Percentiles rank a stretch among this genome's conserved stretches.
These are phyloP conservation scores for Lamellibrachia satsuma DNA, from an alignment of 2,888 invertebrate species.

Conservation along the genomic window DNA sequence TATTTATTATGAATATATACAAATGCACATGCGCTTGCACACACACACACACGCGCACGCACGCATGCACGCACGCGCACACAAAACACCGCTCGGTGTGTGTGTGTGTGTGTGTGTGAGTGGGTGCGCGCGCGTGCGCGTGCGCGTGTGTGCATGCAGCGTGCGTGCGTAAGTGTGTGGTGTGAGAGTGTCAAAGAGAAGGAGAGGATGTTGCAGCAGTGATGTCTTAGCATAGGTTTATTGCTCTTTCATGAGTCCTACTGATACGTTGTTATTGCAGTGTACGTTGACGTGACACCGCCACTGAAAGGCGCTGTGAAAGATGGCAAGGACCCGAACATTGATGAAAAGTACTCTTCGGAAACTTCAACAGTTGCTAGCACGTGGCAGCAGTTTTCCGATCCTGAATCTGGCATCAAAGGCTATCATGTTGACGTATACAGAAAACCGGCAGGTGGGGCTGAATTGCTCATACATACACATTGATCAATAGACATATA, in stretches of 20 bases:
- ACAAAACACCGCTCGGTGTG: no score
- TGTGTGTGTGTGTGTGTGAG: no score
- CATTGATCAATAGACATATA: background rate
- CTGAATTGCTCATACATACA: background rate
- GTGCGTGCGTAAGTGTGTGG: background rate
- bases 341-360: conserved; percentile 25
- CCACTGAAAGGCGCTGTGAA: conserved; percentile 29
- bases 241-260: background rate
- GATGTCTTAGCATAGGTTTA: background rate
- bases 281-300: conserved; percentile 23
- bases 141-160: background rate
- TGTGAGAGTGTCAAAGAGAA: background rate
- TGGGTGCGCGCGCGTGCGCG: background rate
- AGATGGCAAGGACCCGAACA: background rate
- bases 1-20: background rate
- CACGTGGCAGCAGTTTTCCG: conserved; percentile 30
- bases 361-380: conserved; percentile 30
- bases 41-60: background rate
- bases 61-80: background rate
- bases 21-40: background rate
- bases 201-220: background rate
- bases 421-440: background rate
- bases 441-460: background rate
- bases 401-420: conserved; percentile 35
- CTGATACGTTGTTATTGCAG: background rate